Base-by-base conservation (phyloP, 2,888 invertebrate species). In the Acrocera orbiculus region DNA sequence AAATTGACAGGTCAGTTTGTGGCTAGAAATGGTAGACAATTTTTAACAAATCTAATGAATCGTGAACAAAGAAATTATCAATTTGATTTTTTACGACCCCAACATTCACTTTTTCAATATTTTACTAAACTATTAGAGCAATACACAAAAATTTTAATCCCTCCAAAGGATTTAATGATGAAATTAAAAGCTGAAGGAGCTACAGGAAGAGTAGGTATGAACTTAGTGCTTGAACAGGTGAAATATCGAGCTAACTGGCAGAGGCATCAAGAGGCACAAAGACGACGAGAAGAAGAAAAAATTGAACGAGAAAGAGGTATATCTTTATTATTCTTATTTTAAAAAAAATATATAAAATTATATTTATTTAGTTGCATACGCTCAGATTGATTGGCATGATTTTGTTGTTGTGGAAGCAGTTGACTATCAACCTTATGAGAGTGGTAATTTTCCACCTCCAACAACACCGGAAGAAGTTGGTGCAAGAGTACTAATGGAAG, bases 321-420 rank as follows among this genome's bases (percentile, higher is more conserved):
- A 46, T 4, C 27, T 23, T 38, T 34, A 26, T 29, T 26, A 17
- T n/a, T n/a, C n/a, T n/a, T n/a, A n/a, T n/a, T n/a, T n/a, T n/a
- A n/a, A 17, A 22, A 28, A 27, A 6, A 19, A n/a, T n/a, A 11
- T n/a, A n/a, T 23, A 11, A 11, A 5, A 7, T 22, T 33, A 24
- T 16, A 25, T 5, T 23, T 20, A 54, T 58, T 36, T 39, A 69
- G 74, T 86, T 17, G 86, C 86, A 0, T 98, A 98, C 56, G 93
- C 95, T 0, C 90, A 90, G 51, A 95, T 98, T 42, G 98, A 99
- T 56, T 99, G 98, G 98, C 98, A 99, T 56, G 96, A 98, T 60
- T 99, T 99, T 60, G 96, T 98, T 2, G 96, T 99, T 0, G 98
- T 99, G 1, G 98, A 99, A 63, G 96, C 96, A 0, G 96, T 99